Base-by-base conservation (phyloP, 2,888 invertebrate genomes). In the Camptogramma bilineatum region DNA sequence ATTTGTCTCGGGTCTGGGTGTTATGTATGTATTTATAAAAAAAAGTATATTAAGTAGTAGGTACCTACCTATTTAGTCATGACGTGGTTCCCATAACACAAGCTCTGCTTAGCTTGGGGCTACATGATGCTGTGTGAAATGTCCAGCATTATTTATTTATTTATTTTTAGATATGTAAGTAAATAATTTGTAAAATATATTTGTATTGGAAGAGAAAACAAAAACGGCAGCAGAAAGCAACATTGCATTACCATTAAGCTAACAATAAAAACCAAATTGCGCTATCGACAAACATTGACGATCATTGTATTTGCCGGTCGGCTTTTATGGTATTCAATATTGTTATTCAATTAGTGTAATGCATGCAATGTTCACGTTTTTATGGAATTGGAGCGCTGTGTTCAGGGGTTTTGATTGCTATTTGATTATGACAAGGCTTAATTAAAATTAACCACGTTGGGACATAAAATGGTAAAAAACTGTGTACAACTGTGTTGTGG, bases 161-260 rank as follows among this genome's bases (percentile, higher is more conserved):
- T n/a, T n/a, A n/a, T n/a, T 10, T 8, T n/a, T 16, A 16, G 44
- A 17, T 44, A 4, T 1, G n/a, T 34, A 44, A 2, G 5, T 16
- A 7, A 4, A 44, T 44, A 7, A 2, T 44, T 44, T 13, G 16
- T 8, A 17, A 17, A 44, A 17, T 8, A 44, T 62, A 50, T 63
- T 69, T 56, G 31, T 31, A 21, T 48, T 21, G 21, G 48, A 34
- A 54, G 2, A 16, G 17, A 48, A 34, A 44, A 42, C 24, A 44
- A 59, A 31, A 44, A 52, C 28, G 16, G 55, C 16, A 44, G 17
- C 44, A 19, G 28, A 57, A 50, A 58, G 1, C 78, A 80, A 9
- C 84, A 56, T 55, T 46, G 46, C 42, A 52, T 64, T 53, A 53
- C 34, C 53, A 50, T 57, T 53, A 65, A 31, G 52, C 53, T 61